These are phyloP conservation scores for Cephus pulcher DNA, from an alignment of 2,888 invertebrate genomes.

Conservation along the genomic window DNA sequence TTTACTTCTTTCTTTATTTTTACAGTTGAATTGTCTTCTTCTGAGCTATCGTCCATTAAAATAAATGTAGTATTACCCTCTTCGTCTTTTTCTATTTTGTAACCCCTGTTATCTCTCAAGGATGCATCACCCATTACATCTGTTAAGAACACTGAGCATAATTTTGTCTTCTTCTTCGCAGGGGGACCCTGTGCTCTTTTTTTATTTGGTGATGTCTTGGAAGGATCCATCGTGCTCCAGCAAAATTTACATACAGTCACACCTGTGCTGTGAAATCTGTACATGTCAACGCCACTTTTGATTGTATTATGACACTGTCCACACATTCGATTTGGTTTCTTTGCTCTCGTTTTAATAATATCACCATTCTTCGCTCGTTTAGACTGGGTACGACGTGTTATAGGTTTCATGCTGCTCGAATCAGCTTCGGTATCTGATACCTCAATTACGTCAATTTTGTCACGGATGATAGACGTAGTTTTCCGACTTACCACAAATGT, in stretches of 20 bases:
- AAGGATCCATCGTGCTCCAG: conserved; percentile 48
- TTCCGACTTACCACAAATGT: conserved; percentile 53
- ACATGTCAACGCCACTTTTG: conserved; percentile 43
- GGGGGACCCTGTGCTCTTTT: conserved; percentile 22
- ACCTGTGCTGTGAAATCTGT: conserved; percentile 49
- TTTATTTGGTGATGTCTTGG: conserved; percentile 14
- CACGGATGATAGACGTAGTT: conserved; percentile 32
- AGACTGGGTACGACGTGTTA: background rate
- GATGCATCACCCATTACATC: conserved; percentile 44
- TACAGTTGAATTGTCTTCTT: conserved; percentile 19
- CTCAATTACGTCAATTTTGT: background rate
- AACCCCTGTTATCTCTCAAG: conserved; percentile 22
- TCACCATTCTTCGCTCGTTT: background rate
- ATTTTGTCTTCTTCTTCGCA: conserved; percentile 35
- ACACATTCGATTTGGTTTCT: conserved; percentile 31
- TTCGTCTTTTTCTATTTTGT: conserved; percentile 39
- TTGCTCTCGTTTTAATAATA: background rate
- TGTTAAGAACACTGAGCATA: conserved; percentile 55
- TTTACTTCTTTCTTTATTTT: conserved; percentile 15
- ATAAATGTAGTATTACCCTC: conserved; percentile 39
- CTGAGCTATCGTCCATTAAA: conserved; percentile 40
- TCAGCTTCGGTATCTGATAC: background rate
- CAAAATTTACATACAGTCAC: conserved; percentile 54
- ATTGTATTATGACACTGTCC: conserved; percentile 43
- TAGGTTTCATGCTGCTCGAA: background rate